Conservation (phyloP, 1,140 invertebrate species). For the Pinna nobilis region DNA sequence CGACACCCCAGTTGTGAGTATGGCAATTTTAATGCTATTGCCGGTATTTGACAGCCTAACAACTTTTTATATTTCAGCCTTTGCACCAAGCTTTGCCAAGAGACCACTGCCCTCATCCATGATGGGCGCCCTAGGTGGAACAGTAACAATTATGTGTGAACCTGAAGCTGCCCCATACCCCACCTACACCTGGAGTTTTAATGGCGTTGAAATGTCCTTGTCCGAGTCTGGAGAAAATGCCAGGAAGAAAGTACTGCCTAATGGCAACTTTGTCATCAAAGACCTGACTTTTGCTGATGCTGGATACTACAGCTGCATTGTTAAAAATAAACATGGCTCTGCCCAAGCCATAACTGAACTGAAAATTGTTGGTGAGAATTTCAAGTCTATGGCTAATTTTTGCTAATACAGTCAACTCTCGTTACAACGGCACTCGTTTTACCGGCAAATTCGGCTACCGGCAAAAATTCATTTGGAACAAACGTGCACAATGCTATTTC, state of each 20-base stretch:
- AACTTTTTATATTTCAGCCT: too few species aligned
- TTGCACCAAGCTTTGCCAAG: slow-evolving; percentile 94
- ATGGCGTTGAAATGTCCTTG: slow-evolving; percentile 85
- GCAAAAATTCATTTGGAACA: too few species aligned
- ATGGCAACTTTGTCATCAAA: slow-evolving; percentile 55
- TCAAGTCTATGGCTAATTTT: not conserved
- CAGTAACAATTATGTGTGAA: slow-evolving; percentile 92
- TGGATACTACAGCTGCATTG: slow-evolving; percentile 52
- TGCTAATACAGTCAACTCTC: not conserved
- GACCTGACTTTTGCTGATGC: slow-evolving; percentile 39
- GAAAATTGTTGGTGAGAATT: not conserved
- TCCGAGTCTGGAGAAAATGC: slow-evolving; percentile 29
- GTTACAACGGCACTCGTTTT: too few species aligned
- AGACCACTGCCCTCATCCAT: slow-evolving; percentile 89
- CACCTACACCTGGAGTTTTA: slow-evolving; percentile 88
- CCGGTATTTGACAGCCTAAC: too few species aligned
- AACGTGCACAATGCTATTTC: too few species aligned
- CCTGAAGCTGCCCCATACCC: slow-evolving; percentile 95
- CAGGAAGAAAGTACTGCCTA: slow-evolving; percentile 49
- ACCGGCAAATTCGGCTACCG: too few species aligned
- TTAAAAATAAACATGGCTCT: slow-evolving; percentile 51
- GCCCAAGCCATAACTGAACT: not conserved
- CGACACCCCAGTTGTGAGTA: too few species aligned
- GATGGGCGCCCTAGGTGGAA: slow-evolving; percentile 91
- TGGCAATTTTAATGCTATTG: too few species aligned